These are phyloP conservation scores for Sebastes oblongus DNA, from an alignment of 2,797 vertebrate genomes.

Conservation along the genomic window DNA sequence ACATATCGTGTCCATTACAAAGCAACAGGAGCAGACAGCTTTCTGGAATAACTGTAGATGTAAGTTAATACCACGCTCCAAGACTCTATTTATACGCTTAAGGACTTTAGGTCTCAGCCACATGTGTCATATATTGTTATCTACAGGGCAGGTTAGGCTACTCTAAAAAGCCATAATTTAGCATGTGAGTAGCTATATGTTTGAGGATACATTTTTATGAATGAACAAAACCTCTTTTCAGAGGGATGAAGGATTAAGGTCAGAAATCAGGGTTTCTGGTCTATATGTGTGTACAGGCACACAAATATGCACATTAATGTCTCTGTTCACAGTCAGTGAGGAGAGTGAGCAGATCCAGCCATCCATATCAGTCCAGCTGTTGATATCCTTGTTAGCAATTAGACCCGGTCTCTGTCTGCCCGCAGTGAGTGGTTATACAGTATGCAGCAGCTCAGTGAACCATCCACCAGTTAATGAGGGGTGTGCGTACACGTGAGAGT, in stretches of 20 bases:
- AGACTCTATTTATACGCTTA: not conserved
- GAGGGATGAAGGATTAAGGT: constrained; percentile 1
- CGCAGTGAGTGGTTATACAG: constrained; percentile 26
- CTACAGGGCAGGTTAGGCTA: not conserved
- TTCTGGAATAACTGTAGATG: constrained; percentile 2
- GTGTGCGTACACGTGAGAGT: not conserved
- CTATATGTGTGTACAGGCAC: not conserved
- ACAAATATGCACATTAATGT: constrained; percentile 13
- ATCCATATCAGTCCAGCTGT: constrained; percentile 60
- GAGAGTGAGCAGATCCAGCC: constrained; percentile 41
- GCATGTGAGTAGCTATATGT: not conserved
- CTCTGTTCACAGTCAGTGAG: constrained; percentile 19
- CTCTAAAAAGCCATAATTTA: not conserved
- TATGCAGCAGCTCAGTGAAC: constrained; percentile 48
- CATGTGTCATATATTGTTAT: not conserved
- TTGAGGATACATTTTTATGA: not conserved
- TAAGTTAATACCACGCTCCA: not conserved
- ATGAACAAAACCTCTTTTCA: not conserved
- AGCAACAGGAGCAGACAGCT: constrained; percentile 8
- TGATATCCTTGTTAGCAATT: constrained; percentile 70
- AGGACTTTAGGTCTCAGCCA: not conserved
- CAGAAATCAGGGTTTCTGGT: not conserved
- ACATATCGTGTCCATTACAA: constrained; percentile 8
- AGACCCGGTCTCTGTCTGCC: constrained; percentile 43
- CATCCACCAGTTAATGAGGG: constrained; percentile 55